Base-by-base conservation (phyloP, 2,888 invertebrate genomes). In the Hirtodrosophila alboralis region DNA sequence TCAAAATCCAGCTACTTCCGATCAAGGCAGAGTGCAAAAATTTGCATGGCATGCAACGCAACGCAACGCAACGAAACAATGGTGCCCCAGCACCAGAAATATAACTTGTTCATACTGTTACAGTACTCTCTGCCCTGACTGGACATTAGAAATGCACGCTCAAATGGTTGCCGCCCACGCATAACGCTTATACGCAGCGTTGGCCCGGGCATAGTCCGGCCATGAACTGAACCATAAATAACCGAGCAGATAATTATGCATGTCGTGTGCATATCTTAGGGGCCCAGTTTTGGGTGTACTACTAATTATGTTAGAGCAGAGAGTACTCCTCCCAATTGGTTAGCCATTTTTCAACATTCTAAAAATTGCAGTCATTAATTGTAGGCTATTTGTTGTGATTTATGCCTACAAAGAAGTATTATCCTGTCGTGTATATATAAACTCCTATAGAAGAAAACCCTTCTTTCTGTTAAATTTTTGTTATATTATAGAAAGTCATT, bases 1-100 rank as follows among this genome's bases (percentile, higher is more conserved):
- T 90, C 90, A 90, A 90, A 90, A 86, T 86, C 81, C 84, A 87
- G 85, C 84, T 80, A 90, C 90, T 89, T 90, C 89, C 90, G 90
- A 88, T 86, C 80, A 87, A 84, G 75, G 78, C 79, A 72, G 66
- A 75, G 68, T 79, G 83, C 85, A 83, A 79, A 85, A 85, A 79
- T 79, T 83, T 83, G 83, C 79, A 79, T 79, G 75, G 65, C 60
- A 56, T 65, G 60, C 74, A 57, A 33, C 44, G 21, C 33, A 31
- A 31, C 31, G 16, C 36, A 52, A 45, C 48, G n/a, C n/a, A n/a
- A n/a, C n/a, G n/a, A 66, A 51, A 65, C 63, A 54, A 65, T 57
- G 27, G 64, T n/a, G n/a, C n/a, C 37, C 33, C 12, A 37, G 6
- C 18, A 36, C 10, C 37, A 23, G 13, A 3, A n/a, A n/a, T n/a